Conservation (phyloP, 2,888 invertebrate genomes). For the Serrognathus titanus region DNA sequence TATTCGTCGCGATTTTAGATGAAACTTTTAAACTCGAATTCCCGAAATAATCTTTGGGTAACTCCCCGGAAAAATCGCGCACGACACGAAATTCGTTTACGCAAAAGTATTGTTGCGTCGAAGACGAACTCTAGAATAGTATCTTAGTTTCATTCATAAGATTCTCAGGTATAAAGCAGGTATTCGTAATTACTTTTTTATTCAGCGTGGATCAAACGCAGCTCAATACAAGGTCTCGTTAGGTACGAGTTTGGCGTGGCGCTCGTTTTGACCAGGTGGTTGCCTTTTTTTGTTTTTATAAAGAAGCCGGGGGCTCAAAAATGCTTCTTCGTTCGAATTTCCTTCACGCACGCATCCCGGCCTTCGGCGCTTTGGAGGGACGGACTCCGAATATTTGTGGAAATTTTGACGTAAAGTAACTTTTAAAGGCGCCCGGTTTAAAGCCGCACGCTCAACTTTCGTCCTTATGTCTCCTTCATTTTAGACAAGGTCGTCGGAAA, state of each 20-base stretch:
- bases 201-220: conserved; percentile 17
- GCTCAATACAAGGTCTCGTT: conserved; percentile 22
- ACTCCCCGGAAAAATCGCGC: neutral
- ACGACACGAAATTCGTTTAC: conserved; percentile 19
- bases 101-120: conserved; percentile 33
- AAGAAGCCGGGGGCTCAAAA: conserved; percentile 19
- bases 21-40: too few relatives aligned
- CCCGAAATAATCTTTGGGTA: too few relatives aligned
- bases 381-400: neutral
- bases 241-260: conserved; percentile 8
- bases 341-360: neutral
- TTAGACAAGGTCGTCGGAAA: conserved; percentile 3
- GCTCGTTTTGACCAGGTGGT: conserved; percentile 40
- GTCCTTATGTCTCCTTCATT: neutral
- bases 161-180: conserved; percentile 45
- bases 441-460: neutral
- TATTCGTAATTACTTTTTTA: conserved; percentile 48
- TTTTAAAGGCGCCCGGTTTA: neutral
- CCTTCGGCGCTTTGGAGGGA: too few relatives aligned
- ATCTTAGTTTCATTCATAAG: conserved; percentile 48
- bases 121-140: conserved; percentile 39
- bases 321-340: neutral
- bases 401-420: conserved; percentile 2
- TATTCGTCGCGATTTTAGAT: too few relatives aligned
- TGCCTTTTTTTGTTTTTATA: conserved; percentile 34